phyloP scores from a whole-genome alignment of 2,888 invertebrate species.

The Merodon equestris region DNA sequence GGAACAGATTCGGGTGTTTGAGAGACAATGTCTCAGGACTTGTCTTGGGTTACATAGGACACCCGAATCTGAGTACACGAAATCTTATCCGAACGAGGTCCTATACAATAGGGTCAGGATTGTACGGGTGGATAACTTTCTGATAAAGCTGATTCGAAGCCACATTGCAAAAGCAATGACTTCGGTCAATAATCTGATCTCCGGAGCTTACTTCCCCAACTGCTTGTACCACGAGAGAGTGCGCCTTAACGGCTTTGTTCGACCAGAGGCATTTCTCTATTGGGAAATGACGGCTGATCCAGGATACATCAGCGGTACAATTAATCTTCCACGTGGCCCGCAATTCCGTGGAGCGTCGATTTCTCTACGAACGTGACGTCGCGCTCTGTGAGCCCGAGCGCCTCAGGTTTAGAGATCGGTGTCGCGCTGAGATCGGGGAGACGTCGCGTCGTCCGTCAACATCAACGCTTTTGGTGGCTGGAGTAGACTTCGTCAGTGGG shows the following conservation, averaged over 20 bases:
- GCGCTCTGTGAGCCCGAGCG: too few species aligned
- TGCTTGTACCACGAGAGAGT: background rate
- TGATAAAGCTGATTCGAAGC: background rate
- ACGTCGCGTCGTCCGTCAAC: too few species aligned
- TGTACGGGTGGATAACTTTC: background rate
- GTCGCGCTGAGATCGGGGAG: too few species aligned
- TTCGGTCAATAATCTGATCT: background rate
- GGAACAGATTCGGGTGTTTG: slow-evolving; percentile 6
- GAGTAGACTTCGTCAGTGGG: too few species aligned
- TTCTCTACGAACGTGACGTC: too few species aligned
- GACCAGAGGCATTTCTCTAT: background rate
- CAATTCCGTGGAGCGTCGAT: too few species aligned
- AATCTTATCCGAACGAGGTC: background rate
- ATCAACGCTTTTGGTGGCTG: too few species aligned
- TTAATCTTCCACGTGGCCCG: too few species aligned
- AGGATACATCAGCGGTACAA: too few species aligned
- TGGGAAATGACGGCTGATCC: too few species aligned
- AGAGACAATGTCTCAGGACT: background rate
- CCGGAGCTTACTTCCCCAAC: slow-evolving; percentile 8
- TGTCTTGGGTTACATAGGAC: slow-evolving; percentile 1
- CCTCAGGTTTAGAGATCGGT: too few species aligned
- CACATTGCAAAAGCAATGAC: slow-evolving; percentile 4
- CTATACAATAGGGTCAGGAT: background rate
- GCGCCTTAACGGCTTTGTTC: background rate
- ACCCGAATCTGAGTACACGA: slow-evolving; percentile 4